Evolutionary conservation across 2,113 vertebrate genomes (phyloP).

Genomic region (Sylvicapra grimmia): DNA sequence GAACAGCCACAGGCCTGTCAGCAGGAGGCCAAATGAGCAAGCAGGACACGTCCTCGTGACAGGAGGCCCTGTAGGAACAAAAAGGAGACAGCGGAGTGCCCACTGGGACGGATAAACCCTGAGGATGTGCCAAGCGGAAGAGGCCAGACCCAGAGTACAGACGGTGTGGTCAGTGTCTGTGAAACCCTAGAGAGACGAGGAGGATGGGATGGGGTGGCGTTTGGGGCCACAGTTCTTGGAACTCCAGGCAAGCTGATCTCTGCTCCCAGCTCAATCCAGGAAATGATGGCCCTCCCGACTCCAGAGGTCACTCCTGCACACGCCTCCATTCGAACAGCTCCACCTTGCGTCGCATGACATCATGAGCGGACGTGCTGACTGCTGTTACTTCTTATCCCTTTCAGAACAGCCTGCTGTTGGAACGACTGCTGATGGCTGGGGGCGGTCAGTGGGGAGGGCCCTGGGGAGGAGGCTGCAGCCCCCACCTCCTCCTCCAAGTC

Average conservation of each 20-base stretch:
- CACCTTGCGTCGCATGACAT: rapidly evolving
- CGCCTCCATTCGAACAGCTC: neutral
- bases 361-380: rapidly evolving
- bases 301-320: no score
- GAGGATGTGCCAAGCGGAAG: rapidly evolving
- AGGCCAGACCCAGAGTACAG: neutral
- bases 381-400: no score
- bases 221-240: neutral
- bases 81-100: neutral
- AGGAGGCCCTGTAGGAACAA: neutral
- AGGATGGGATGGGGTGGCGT: neutral
- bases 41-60: rapidly evolving
- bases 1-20: neutral
- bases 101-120: rapidly evolving
- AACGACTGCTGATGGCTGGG: rapidly evolving
- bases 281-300: neutral
- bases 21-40: neutral
- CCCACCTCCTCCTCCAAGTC: neutral
- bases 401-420: neutral
- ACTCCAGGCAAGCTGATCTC: neutral
- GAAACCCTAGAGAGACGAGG: neutral
- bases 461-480: neutral
- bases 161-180: rapidly evolving
- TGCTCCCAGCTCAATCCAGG: neutral
- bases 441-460: no score